A percentile compares a stretch with the other conserved stretches of the same genome.
These are phyloP conservation scores for Auanema freiburgensis DNA, from an alignment of 2,888 invertebrate genomes.

Conservation along the genomic window DNA sequence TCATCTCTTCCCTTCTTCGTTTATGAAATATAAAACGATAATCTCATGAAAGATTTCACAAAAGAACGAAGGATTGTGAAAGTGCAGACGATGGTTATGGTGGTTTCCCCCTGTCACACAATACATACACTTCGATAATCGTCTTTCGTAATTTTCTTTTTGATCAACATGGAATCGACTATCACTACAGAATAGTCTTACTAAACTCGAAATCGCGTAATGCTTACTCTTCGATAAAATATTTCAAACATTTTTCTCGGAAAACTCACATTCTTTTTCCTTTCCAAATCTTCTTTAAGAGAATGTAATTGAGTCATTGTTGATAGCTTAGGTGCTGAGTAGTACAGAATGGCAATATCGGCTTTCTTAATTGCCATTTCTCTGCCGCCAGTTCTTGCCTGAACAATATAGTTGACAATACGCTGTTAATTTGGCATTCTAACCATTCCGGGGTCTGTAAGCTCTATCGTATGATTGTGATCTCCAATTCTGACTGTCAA, in stretches of 20 bases:
- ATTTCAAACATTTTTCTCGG: too few relatives aligned
- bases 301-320: conserved; percentile 22
- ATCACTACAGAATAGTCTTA: neutral
- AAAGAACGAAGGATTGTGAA: too few relatives aligned
- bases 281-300: conserved; percentile 18
- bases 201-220: conserved; percentile 5
- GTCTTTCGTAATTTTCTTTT: neutral
- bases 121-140: too few relatives aligned
- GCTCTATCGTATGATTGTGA: conserved; percentile 26
- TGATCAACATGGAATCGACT: neutral
- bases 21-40: too few relatives aligned
- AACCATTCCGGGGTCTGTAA: conserved; percentile 44
- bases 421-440: conserved; percentile 12
- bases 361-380: conserved; percentile 42
- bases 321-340: conserved; percentile 26
- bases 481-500: conserved; percentile 30
- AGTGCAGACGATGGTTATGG: too few relatives aligned
- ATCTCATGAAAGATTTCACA: too few relatives aligned
- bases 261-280: conserved; percentile 31
- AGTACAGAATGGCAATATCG: conserved; percentile 36
- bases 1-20: too few relatives aligned
- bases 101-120: too few relatives aligned
- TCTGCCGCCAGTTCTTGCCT: conserved; percentile 41
- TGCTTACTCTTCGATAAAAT: too few relatives aligned
- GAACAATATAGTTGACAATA: conserved; percentile 14